Evolutionary conservation across 2,797 vertebrate species (phyloP), one percentile per base, ranked within the genome.

Genomic region (Odontamblyopus lacepedii): DNA sequence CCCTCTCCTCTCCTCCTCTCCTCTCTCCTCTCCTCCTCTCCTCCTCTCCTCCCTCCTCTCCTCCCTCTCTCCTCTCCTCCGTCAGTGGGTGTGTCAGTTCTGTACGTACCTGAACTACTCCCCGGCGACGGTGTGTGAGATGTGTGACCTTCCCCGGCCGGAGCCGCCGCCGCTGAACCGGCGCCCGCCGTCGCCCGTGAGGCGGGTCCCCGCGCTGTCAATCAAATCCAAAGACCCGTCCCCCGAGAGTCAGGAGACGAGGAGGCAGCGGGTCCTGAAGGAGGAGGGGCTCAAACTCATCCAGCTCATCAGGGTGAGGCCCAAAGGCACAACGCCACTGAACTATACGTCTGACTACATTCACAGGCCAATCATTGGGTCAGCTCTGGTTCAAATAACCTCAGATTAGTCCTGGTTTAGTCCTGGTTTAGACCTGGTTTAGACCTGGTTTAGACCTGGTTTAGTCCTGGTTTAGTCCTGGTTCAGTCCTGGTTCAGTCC

Each of bases 41-140:
- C 6, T 5, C 8, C 35, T 41, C 38, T 41, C 38, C 1, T 2
- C 1, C 38, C 8, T 2, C 9, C 38, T 11, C 6, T 7, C 32
- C 32, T 7, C 32, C 6, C 8, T 12, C 41, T 12, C 11, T 12
- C 2, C 3, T 7, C 3, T 3, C 53, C 1, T 67, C 29, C 2
- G 35, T 8, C 80, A 94, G 92, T 96, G 96, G 96, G 91, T 95
- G 76, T 96, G 96, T 69, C 90, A 93, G 75, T 95, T 96, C 87
- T 97, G 96, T 66, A 97, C 96, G 41, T 97, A 94, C 77, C 90
- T 94, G 80, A 97, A 97, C 91, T 93, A 90, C 63, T 90, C 87
- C 7, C 91, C 90, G 15, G 91, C 93, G 16, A 88, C 90, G 6
- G 85, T 92, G 13, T 97, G 96, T 69, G 94, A 95, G 69, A 91